Percentiles rank a stretch among this genome's conserved stretches.
These are phyloP conservation scores for Dynastes hyllus DNA, from an alignment of 2,888 invertebrate genomes.

Conservation along the genomic window DNA sequence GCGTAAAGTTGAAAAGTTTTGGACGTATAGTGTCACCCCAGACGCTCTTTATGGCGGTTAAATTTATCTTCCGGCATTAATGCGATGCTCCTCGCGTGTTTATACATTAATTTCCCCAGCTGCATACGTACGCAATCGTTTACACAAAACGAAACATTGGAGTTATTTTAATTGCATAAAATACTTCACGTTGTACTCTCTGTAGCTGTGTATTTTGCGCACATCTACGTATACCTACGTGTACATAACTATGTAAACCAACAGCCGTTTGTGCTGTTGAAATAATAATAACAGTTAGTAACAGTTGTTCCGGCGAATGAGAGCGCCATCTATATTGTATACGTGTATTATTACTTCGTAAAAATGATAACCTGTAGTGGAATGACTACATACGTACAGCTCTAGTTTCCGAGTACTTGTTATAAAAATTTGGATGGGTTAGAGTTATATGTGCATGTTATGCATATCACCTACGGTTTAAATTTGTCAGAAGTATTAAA, in stretches of 20 bases:
- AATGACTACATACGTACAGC: too few relatives aligned
- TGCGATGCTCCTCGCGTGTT: conserved; percentile 9
- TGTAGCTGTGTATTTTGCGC: not conserved
- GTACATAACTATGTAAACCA: not conserved
- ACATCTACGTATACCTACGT: not conserved
- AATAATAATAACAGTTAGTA: not conserved
- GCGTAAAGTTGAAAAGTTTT: conserved; percentile 28
- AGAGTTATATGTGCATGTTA: too few relatives aligned
- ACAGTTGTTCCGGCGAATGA: not conserved
- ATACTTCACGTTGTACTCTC: conserved; percentile 15
- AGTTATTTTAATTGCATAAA: conserved; percentile 36
- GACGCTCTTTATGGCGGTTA: conserved; percentile 22
- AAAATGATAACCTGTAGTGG: too few relatives aligned
- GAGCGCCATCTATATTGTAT: not conserved
- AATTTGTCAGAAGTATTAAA: too few relatives aligned
- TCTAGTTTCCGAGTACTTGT: too few relatives aligned
- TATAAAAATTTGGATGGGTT: too few relatives aligned
- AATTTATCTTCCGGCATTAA: conserved; percentile 38
- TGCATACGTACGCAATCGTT: conserved; percentile 22
- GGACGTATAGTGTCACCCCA: conserved; percentile 2
- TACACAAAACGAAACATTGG: conserved; percentile 21
- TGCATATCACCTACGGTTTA: too few relatives aligned
- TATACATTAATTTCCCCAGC: conserved; percentile 35
- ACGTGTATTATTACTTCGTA: too few relatives aligned
- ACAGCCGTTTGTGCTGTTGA: too few relatives aligned